Evolutionary conservation across 1,140 invertebrate genomes (phyloP).

Genomic region (Drosophila oshimai): DNA sequence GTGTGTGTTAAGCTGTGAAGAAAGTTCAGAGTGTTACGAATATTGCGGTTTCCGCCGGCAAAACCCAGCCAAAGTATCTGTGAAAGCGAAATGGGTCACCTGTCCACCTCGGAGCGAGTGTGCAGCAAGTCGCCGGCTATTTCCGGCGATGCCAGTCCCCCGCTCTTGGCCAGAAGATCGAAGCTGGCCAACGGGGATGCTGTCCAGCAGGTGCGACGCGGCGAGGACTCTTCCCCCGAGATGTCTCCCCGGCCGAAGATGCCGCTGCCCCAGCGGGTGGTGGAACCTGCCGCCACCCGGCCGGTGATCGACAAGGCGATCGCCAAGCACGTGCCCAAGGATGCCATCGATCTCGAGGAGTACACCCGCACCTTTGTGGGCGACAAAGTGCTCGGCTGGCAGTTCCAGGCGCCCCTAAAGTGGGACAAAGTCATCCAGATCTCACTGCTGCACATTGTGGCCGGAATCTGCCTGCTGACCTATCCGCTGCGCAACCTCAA

Average conservation of each 20-base stretch:
- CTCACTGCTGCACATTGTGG: slow-evolving; percentile 65
- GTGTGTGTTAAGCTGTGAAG: slow-evolving; percentile 75
- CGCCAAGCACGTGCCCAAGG: slow-evolving; percentile 50
- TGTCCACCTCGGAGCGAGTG: slow-evolving; percentile 70
- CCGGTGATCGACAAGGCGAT: slow-evolving; percentile 33
- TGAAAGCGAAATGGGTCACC: slow-evolving; percentile 70
- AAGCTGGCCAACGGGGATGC: slow-evolving; percentile 42
- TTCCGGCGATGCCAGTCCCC: slow-evolving; percentile 50
- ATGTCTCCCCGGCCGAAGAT: slow-evolving; percentile 39
- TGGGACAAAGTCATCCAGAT: slow-evolving; percentile 83
- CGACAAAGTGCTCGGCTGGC: slow-evolving; percentile 60
- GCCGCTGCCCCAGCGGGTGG: not conserved
- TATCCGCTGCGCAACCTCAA: slow-evolving; percentile 57
- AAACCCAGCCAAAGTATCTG: slow-evolving; percentile 15
- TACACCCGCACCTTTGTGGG: slow-evolving; percentile 69
- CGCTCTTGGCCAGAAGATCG: slow-evolving; percentile 36
- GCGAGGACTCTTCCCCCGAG: slow-evolving; percentile 67
- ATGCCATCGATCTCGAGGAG: slow-evolving; percentile 67
- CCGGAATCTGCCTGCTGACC: slow-evolving; percentile 36
- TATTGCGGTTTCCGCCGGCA: slow-evolving; percentile 54
- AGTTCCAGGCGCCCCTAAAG: slow-evolving; percentile 79
- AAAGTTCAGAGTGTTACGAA: slow-evolving; percentile 69
- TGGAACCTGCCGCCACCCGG: not conserved
- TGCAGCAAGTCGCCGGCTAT: slow-evolving; percentile 57
- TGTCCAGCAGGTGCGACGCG: slow-evolving; percentile 40